Conservation (phyloP, 2,113 vertebrate species). For the Dipodomys merriami region DNA sequence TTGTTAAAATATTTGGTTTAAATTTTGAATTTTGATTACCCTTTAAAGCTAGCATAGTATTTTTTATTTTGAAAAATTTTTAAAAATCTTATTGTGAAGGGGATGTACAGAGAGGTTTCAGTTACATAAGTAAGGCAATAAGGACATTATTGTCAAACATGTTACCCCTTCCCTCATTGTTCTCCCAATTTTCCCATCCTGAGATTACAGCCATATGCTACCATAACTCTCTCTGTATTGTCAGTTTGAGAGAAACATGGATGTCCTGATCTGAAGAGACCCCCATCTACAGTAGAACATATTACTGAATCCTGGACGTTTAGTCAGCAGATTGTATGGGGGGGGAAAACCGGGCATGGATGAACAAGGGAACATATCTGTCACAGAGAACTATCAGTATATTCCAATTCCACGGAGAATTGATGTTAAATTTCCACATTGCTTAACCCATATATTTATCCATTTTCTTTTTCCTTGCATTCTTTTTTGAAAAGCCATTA, state of each 20-base stretch:
- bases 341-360: not conserved
- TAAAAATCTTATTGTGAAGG: too few relatives aligned
- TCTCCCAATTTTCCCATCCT: too few relatives aligned
- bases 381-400: not conserved
- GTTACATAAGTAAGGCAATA: too few relatives aligned
- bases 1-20: not conserved
- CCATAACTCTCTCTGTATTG: not conserved
- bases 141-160: too few relatives aligned
- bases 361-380: not conserved
- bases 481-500: not conserved
- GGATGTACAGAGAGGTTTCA: too few relatives aligned
- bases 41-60: too few relatives aligned
- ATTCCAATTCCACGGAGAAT: not conserved
- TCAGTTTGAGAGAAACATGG: too few relatives aligned
- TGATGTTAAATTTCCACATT: not conserved
- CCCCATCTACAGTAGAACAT: not conserved
- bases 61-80: too few relatives aligned
- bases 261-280: not conserved
- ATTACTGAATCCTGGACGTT: not conserved
- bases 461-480: not conserved
- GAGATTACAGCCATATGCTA: too few relatives aligned
- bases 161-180: too few relatives aligned
- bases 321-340: not conserved
- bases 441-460: not conserved
- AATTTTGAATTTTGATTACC: too few relatives aligned